Evolutionary conservation across 2,888 invertebrate genomes (phyloP).

Genomic region (Hoplodrina ambigua): DNA sequence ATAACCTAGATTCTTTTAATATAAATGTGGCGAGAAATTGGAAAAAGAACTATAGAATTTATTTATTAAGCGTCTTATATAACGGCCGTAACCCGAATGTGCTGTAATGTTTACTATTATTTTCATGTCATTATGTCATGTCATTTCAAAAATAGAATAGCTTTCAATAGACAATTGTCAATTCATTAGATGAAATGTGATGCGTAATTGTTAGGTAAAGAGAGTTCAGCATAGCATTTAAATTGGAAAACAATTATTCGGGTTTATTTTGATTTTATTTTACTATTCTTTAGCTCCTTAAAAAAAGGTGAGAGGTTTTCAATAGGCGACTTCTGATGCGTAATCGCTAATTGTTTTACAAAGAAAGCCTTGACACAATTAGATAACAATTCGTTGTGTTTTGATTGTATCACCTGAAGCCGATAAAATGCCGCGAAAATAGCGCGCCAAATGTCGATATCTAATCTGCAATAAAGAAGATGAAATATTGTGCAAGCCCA

Average conservation of each 20-base stretch:
- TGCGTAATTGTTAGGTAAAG: not conserved
- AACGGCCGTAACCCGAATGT: constrained; percentile 29
- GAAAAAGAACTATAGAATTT: constrained; percentile 29
- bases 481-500: not conserved
- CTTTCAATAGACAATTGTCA: not conserved
- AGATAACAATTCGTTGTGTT: constrained; percentile 29
- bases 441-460: not conserved
- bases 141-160: not conserved
- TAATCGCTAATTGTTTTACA: constrained; percentile 30
- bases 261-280: not conserved
- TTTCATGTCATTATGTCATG: no score
- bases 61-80: constrained; percentile 34
- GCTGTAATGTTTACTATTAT: constrained; percentile 16
- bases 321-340: constrained; percentile 14
- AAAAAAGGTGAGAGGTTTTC: constrained; percentile 19
- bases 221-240: not conserved
- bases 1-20: constrained; percentile 46
- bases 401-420: constrained; percentile 3
- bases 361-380: constrained; percentile 52
- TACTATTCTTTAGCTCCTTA: constrained; percentile 39
- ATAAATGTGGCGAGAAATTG: constrained; percentile 47
- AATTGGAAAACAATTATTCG: not conserved
- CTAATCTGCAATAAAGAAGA: not conserved
- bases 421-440: constrained; percentile 18
- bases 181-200: not conserved